Evolutionary conservation across 2,113 vertebrate species (phyloP), one percentile per base, ranked within the genome.

Genomic region (Panurus biarmicus): DNA sequence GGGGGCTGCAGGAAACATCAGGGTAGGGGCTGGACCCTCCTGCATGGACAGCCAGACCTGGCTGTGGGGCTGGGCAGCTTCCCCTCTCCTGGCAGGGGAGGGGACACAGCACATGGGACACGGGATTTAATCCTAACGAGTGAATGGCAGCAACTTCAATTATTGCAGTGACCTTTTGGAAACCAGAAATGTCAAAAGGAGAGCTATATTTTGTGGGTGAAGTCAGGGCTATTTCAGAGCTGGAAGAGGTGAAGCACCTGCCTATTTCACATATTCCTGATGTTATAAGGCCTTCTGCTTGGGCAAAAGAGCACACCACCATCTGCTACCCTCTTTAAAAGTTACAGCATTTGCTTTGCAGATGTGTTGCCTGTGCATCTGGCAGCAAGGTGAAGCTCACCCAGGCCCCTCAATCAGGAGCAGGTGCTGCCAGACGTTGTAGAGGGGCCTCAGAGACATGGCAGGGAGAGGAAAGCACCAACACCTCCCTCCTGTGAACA

Each of bases 51-150:
- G 58, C 1, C 44, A 80, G 38, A 18, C 25, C 22, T 0, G 1
- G 13, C 45, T 3, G 0, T 13, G 26, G 18, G 20, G 5, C 5
- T 60, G 54, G 31, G 28, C 12, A 66, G 20, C 10, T 5, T 3
- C 8, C 9, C 14, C 14, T 6, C 1, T n/a, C 9, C 26, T 6
- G 2, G 7, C 14, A 12, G 3, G 2, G 11, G 14, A 8, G 14
- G 57, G 28, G n/a, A n/a, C n/a, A n/a, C n/a, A n/a, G n/a, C n/a
- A 50, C 22, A 76, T 3, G 6, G 28, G 42, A 62, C 48, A 28
- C 0, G 0, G 33, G 35, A 24, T 64, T 50, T 80, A 83, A 75
- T 64, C 50, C 38, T 45, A 45, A n/a, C 12, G 57, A 88, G 50
- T 51, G 44, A 87, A 50, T 10, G 8, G 23, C 47, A 75, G 35